Conservation (phyloP, 2,888 invertebrate species). For the Xestia rhomboidea region DNA sequence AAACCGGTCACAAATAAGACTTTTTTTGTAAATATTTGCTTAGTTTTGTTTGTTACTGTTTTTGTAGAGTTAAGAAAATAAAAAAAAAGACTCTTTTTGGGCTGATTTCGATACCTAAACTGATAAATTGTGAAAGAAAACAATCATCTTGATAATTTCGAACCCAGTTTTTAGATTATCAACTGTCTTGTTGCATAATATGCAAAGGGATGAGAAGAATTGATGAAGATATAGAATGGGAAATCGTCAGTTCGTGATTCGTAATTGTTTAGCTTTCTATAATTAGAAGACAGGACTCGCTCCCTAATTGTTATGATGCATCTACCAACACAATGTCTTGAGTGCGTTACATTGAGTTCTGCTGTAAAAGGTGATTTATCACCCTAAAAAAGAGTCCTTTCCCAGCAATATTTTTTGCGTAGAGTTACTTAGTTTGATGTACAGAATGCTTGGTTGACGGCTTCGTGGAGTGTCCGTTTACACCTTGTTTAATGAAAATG, state of each 20-base stretch:
- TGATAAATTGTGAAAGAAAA: neutral
- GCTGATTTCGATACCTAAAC: neutral
- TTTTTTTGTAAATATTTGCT: no score
- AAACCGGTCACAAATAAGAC: neutral
- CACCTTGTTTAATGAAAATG: neutral
- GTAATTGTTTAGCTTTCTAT: neutral
- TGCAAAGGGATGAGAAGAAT: no score
- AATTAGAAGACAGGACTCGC: neutral
- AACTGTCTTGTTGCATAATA: slow-evolving; percentile 10
- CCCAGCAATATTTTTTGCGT: no score
- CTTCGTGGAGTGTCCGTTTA: no score
- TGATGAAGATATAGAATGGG: neutral
- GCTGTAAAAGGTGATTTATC: no score
- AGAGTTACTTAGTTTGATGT: no score
- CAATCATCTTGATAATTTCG: neutral
- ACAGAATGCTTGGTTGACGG: no score
- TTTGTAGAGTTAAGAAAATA: neutral
- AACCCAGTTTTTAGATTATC: neutral
- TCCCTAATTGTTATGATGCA: no score
- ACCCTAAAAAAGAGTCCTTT: no score
- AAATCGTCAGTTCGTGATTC: neutral
- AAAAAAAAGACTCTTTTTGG: neutral
- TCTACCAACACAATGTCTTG: no score
- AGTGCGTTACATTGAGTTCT: no score
- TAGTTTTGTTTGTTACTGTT: no score